Base-by-base conservation (phyloP, 2,113 vertebrate species). In the Percopsis transmontana region DNA sequence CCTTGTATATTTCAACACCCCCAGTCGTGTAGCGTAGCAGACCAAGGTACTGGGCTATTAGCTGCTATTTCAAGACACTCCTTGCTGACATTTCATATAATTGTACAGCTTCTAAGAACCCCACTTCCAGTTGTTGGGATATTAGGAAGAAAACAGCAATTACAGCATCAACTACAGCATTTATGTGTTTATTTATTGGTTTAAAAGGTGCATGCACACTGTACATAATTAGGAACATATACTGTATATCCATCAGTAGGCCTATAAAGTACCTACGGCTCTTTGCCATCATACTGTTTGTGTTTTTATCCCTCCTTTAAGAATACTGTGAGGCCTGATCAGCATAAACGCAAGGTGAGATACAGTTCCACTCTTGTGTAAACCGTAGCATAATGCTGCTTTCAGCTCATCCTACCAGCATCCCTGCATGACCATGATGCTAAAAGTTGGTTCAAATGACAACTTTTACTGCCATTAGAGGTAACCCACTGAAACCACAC, bases 311-410 rank as follows among this genome's bases (percentile, higher is more conserved):
- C 78, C 72, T 81, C 65, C 70, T 82, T 83, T 65, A 89, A 90
- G 88, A 90, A 83, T 78, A 80, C 81, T 82, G 74, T 83, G 85
- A 88, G 85, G 76, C 87, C 85, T 64, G 87, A 88, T 59, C 86
- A 84, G 60, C 86, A 89, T 8, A 90, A 90, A 79, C 85, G 77
- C 72, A 90, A 90, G 89, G 89, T 90, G 89, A 89, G 89, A 20
- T 14, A 21, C 18, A 14, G 71, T 59, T 76, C 71, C 68, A 80
- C 66, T 77, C 58, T 69, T 47, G 73, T 69, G 82, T 73, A 62
- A 76, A 74, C 61, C 52, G 51, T 62, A 61, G 78, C 16, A 16
- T 33, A 51, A 67, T 24, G 61, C 63, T 70, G 58, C 70, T 68
- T 52, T 48, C 6, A 74, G 74, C 64, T 62, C 73, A 57, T 78